phyloP scores from a whole-genome alignment of 2,797 vertebrate species.

The Peromyscus melanophrys region DNA sequence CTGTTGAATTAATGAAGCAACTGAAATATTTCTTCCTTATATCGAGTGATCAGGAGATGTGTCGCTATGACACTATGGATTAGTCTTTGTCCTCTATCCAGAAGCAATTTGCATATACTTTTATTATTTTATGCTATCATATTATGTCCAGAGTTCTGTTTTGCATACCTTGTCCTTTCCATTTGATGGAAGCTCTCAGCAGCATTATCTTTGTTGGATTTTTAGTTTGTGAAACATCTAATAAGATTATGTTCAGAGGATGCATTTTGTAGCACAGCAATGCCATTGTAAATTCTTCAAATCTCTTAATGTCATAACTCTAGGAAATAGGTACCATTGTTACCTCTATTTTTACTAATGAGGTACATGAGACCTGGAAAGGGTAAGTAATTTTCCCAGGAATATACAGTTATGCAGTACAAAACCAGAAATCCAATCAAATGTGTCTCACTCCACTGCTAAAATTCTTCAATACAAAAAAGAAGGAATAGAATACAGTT shows the following conservation, averaged over 20 bases:
- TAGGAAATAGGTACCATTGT: background rate
- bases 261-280: background rate
- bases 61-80: background rate
- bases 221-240: constrained; percentile 26
- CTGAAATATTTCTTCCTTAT: background rate
- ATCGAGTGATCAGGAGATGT: background rate
- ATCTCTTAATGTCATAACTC: background rate
- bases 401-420: background rate
- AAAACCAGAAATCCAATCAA: background rate
- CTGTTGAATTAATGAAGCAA: background rate
- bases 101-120: background rate
- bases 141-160: background rate
- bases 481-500: background rate
- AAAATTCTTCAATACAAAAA: constrained; percentile 29
- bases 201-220: constrained; percentile 17
- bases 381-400: background rate
- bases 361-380: constrained; percentile 3
- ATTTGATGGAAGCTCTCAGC: background rate
- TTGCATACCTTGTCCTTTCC: background rate
- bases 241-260: background rate
- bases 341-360: constrained; percentile 7
- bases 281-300: background rate
- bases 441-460: background rate
- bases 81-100: background rate
- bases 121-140: constrained; percentile 24